Evolutionary conservation across 1,140 invertebrate genomes (phyloP).

Genomic region (Scaptodrosophila lebanonensis): DNA sequence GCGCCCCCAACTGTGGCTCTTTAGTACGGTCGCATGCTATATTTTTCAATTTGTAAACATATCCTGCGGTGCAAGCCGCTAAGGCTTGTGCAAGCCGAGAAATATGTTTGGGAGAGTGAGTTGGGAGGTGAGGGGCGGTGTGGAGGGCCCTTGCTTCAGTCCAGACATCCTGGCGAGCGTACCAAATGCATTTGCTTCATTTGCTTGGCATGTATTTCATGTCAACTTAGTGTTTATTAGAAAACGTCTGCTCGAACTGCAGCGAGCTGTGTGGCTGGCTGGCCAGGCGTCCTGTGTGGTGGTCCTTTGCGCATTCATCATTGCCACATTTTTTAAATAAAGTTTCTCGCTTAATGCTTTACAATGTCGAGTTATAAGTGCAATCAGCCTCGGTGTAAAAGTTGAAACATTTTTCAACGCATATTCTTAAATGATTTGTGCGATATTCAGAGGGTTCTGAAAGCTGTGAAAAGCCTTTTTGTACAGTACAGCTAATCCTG

Average conservation of each 20-base stretch:
- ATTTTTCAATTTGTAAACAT: constrained; percentile 75
- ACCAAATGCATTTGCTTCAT: constrained; percentile 70
- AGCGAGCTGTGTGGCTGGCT: constrained; percentile 8
- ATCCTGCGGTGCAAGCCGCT: constrained; percentile 62
- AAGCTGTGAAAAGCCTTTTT: too few relatives aligned
- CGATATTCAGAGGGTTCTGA: too few relatives aligned
- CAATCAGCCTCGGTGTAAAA: too few relatives aligned
- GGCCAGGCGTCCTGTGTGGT: neutral
- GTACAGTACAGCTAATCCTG: too few relatives aligned
- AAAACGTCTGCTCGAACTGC: constrained; percentile 55
- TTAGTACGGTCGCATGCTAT: constrained; percentile 62
- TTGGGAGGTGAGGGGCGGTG: too few relatives aligned
- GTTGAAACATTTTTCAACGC: too few relatives aligned
- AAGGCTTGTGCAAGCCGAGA: constrained; percentile 26
- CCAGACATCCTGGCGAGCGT: constrained; percentile 10
- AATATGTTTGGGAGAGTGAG: too few relatives aligned
- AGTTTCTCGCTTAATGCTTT: neutral
- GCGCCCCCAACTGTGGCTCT: constrained; percentile 3
- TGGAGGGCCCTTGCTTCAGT: constrained; percentile 31
- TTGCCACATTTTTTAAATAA: neutral
- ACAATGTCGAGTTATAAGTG: constrained; percentile 11
- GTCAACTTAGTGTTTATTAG: constrained; percentile 73
- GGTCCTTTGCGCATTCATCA: constrained; percentile 36
- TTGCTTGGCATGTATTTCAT: constrained; percentile 70
- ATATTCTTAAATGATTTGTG: too few relatives aligned